Evolutionary conservation across 1,140 invertebrate species (phyloP).

Genomic region (Sitobion miscanthi): DNA sequence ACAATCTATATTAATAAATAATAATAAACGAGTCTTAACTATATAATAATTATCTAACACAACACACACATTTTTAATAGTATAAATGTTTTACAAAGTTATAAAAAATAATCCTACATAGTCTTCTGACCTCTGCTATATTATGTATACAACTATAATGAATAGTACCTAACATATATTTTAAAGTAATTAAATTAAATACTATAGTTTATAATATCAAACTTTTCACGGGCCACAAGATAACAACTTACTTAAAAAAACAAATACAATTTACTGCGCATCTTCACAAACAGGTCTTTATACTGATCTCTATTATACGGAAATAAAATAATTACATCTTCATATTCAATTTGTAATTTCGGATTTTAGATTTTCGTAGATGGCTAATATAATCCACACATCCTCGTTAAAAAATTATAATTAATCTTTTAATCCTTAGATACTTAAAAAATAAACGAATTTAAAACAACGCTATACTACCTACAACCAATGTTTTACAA

Average conservation of each 20-base stretch:
- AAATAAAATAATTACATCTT: background rate
- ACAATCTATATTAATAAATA: conserved; percentile 27
- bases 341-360: background rate
- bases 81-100: conserved; percentile 9
- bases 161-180: background rate
- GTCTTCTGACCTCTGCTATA: background rate
- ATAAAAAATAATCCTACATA: background rate
- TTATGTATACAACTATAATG: background rate
- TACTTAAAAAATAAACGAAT: background rate
- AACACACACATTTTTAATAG: background rate
- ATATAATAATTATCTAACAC: background rate
- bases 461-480: background rate
- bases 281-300: background rate
- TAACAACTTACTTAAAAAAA: background rate
- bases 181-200: background rate
- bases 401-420: background rate
- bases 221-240: background rate
- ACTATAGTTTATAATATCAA: background rate
- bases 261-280: background rate
- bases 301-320: background rate
- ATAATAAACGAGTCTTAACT: background rate
- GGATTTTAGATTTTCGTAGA: background rate
- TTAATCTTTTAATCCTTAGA: background rate
- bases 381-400: background rate
- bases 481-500: background rate